Evolutionary conservation across 1,140 invertebrate species (phyloP).

Genomic region (Pseudoatta argentina): DNA sequence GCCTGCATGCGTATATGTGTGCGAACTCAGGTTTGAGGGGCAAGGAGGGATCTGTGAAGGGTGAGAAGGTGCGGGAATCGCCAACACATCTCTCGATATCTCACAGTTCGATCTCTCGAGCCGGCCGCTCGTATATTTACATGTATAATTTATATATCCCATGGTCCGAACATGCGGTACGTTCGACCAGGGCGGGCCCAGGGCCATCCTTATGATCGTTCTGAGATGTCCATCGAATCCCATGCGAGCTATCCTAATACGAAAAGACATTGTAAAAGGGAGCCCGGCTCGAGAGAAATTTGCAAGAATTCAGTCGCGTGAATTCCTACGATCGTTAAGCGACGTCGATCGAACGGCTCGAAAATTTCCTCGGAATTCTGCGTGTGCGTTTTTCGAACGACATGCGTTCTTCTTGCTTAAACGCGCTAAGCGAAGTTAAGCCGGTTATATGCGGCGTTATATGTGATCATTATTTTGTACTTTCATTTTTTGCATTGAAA

Average conservation of each 20-base stretch:
- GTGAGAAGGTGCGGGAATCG: conserved; percentile 72
- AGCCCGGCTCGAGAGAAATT: conserved; percentile 48
- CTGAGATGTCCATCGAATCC: conserved; percentile 26
- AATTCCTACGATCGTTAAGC: conserved; percentile 73
- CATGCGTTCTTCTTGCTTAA: not conserved
- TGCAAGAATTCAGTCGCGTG: conserved; percentile 55
- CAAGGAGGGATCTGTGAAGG: conserved; percentile 16
- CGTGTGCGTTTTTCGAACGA: not conserved
- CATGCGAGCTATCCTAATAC: conserved; percentile 11
- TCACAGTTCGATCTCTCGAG: conserved; percentile 80
- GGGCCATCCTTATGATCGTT: conserved; percentile 57
- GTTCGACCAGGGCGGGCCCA: conserved; percentile 72
- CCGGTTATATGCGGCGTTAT: not conserved
- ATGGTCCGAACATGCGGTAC: conserved; percentile 54
- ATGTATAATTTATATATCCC: conserved; percentile 86
- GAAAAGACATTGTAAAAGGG: not conserved
- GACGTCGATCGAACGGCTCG: conserved; percentile 19
- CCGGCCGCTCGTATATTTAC: conserved; percentile 83
- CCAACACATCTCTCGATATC: conserved; percentile 83
- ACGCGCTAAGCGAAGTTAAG: not conserved
- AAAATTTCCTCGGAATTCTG: conserved; percentile 5
- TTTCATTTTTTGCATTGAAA: not conserved
- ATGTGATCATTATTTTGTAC: conserved; percentile 3
- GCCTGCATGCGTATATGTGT: conserved; percentile 8
- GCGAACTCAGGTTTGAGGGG: not conserved